These are phyloP conservation scores for Carapus acus DNA, from an alignment of 2,797 vertebrate genomes.

Conservation along the genomic window DNA sequence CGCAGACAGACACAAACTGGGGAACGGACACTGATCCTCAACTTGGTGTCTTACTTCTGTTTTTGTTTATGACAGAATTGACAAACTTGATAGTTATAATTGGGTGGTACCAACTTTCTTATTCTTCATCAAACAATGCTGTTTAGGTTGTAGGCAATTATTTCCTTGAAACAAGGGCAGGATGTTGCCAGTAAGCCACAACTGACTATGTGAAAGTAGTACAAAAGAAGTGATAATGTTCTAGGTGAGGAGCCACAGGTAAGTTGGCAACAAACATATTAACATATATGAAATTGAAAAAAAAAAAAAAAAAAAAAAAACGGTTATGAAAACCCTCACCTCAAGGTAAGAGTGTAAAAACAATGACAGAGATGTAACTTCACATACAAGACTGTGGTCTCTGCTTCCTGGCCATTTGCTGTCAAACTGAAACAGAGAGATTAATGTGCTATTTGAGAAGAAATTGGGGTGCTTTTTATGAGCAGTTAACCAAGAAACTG, in stretches of 20 bases:
- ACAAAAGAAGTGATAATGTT: no score
- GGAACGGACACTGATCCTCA: background rate
- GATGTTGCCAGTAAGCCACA: constrained; percentile 25
- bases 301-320: no score
- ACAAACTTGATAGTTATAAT: constrained; percentile 31
- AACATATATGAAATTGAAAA: background rate
- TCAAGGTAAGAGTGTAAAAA: no score
- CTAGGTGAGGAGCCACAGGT: no score
- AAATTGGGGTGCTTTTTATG: constrained; percentile 2
- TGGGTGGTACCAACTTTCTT: constrained; percentile 35
- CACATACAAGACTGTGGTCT: no score
- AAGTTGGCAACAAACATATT: background rate
- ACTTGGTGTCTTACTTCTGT: constrained; percentile 5
- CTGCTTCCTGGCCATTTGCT: no score
- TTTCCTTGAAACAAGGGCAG: constrained; percentile 22
- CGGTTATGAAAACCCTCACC: no score
- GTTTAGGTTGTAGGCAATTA: constrained; percentile 24
- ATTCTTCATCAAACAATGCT: constrained; percentile 18
- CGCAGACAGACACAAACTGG: constrained; percentile 4
- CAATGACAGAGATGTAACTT: no score
- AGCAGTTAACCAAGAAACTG: constrained; percentile 19
- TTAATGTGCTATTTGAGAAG: background rate
- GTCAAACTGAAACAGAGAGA: background rate
- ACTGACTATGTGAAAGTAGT: constrained; percentile 22
- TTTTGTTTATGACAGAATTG: constrained; percentile 20